A percentile compares a stretch with the other conserved stretches of the same genome.
phyloP scores from a whole-genome alignment of 1,140 invertebrate genomes.

The Euura lappo region DNA sequence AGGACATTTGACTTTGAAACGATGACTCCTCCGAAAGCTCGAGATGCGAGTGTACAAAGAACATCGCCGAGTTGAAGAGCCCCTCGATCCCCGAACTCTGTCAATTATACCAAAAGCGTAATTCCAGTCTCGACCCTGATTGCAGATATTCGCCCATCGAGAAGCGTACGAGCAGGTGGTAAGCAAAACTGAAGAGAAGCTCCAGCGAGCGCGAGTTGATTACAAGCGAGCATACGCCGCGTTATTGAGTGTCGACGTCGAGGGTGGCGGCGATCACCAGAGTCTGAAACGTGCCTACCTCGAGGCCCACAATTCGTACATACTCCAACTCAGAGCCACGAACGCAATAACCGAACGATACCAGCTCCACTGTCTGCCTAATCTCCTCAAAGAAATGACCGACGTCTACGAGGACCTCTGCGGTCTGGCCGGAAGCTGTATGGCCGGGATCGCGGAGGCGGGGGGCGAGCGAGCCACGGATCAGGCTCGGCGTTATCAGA shows the following conservation, averaged over 20 bases:
- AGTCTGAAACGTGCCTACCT: slow-evolving; percentile 78
- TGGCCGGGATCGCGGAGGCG: slow-evolving; percentile 49
- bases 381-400: slow-evolving; percentile 48
- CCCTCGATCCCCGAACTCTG: no score
- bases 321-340: slow-evolving; percentile 89
- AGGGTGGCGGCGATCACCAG: slow-evolving; percentile 57
- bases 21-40: no score
- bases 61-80: no score
- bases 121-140: no score
- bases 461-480: slow-evolving; percentile 44
- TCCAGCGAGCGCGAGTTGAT: slow-evolving; percentile 74
- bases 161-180: slow-evolving; percentile 91
- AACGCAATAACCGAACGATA: slow-evolving; percentile 84
- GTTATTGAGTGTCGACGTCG: slow-evolving; percentile 64
- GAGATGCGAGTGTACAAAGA: no score
- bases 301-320: slow-evolving; percentile 92
- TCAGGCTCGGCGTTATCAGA: slow-evolving; percentile 49
- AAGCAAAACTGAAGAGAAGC: slow-evolving; percentile 87
- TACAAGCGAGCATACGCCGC: slow-evolving; percentile 84
- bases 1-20: no score
- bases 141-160: slow-evolving; percentile 80
- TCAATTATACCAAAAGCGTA: no score
- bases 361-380: slow-evolving; percentile 51
- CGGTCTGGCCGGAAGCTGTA: slow-evolving; percentile 47
- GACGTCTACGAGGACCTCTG: slow-evolving; percentile 56